Evolutionary conservation across 1,140 invertebrate species (phyloP), one percentile per base, ranked within the genome.

Genomic region (Pachyrhynchus sulphureomaculatus): DNA sequence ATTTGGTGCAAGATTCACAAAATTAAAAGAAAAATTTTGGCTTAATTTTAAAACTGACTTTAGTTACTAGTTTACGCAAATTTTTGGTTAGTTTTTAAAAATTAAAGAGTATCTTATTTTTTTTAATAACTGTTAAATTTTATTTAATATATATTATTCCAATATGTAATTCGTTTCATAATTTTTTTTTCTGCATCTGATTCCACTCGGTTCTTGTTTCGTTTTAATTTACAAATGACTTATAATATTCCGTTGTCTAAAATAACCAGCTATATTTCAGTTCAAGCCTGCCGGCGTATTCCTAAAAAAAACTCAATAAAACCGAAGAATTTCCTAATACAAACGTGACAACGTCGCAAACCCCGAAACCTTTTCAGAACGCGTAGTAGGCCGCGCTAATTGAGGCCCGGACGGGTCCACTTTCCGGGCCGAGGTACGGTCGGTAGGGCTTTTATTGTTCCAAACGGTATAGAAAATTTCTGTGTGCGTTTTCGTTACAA

Each of bases 361-460:
- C 51, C 26, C 34, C 51, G 54, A 56, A 59, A 68, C 47, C 62
- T 73, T 73, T 71, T 71, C 62, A 66, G 65, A 56, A 68, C 65
- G 71, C 60, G 42, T 73, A 73, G 68, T 73, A 73, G 60, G 45
- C 52, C 63, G 68, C 64, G 71, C 67, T 71, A 73, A 73, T 73
- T 73, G 69, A 73, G 60, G 69, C 64, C 62, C 44, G 67, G 47
- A 44, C 69, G 66, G 69, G 65, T 70, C 71, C 47, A 72, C 64
- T 70, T 70, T 65, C 60, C 53, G 32, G 41, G 20, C 20, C 59
- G 55, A 56, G 55, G 69, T 61, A 51, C 41, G 66, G 66, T 64
- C 33, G 67, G 45, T 32, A 23, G 48, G 42, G 48, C 57, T 60
- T 60, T 52, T 52, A 42, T 51, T 60, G 26, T 60, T 52, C 48